Conservation (phyloP, 2,797 vertebrate species). For the Lepilemur septentrionalis region DNA sequence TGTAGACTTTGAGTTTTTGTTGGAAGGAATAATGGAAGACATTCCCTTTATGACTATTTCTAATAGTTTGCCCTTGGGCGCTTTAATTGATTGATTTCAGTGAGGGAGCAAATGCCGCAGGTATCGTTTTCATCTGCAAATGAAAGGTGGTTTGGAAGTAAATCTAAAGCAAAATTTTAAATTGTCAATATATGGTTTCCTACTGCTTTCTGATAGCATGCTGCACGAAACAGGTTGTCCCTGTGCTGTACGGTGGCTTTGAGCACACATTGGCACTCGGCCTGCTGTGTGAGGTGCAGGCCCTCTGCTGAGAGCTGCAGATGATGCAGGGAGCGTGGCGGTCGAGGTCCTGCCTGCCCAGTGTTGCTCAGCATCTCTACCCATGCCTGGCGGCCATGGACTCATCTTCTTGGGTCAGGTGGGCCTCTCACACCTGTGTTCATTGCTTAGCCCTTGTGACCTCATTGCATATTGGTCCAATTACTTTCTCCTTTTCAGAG, state of each 20-base stretch:
- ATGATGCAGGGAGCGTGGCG: background rate
- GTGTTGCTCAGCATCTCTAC: rapidly evolving
- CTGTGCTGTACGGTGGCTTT: rapidly evolving
- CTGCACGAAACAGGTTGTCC: background rate
- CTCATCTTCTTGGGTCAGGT: background rate
- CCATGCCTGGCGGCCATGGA: background rate
- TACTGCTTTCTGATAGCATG: background rate
- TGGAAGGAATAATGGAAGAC: background rate
- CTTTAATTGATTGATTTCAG: background rate
- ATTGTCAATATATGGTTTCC: background rate
- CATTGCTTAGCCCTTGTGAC: background rate
- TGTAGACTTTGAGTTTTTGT: background rate
- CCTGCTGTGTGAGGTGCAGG: background rate
- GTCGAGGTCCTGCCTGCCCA: background rate
- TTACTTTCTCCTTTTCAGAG: background rate
- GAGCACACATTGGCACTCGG: background rate
- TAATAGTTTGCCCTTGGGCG: background rate
- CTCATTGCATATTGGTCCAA: background rate
- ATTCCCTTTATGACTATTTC: background rate
- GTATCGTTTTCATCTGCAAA: background rate
- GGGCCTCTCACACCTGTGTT: background rate
- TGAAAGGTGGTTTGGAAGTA: background rate
- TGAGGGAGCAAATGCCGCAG: background rate
- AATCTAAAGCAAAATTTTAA: background rate
- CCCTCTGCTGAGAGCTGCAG: background rate